Conservation (phyloP, 2,888 invertebrate species). For the Rhingia campestris region DNA sequence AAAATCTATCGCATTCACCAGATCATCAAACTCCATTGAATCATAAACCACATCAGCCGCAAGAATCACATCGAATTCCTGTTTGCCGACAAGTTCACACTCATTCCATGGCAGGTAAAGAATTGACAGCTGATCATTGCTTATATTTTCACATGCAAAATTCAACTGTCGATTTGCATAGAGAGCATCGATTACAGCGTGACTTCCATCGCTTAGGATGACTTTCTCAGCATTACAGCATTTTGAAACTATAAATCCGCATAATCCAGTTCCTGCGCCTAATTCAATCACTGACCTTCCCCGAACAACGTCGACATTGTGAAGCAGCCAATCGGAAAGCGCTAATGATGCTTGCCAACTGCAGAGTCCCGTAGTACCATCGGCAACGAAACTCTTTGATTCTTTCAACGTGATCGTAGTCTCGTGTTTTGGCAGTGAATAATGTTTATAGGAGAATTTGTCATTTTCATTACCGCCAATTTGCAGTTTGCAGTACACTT, state of each 20-base stretch:
- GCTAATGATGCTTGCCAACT: slow-evolving; percentile 91
- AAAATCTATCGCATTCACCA: slow-evolving; percentile 83
- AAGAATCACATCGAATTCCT: slow-evolving; percentile 83
- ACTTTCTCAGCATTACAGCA: slow-evolving; percentile 85
- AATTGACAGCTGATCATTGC: slow-evolving; percentile 50
- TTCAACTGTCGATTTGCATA: slow-evolving; percentile 87
- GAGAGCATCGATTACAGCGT: slow-evolving; percentile 86
- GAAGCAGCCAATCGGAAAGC: slow-evolving; percentile 88
- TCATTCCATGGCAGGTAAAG: slow-evolving; percentile 83
- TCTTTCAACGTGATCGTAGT: slow-evolving; percentile 86
- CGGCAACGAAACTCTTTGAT: slow-evolving; percentile 88
- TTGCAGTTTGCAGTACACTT: slow-evolving; percentile 84
- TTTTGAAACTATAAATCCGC: slow-evolving; percentile 86
- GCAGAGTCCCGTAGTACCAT: slow-evolving; percentile 91
- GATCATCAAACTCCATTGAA: slow-evolving; percentile 83
- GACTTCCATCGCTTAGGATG: slow-evolving; percentile 88
- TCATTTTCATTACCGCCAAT: slow-evolving; percentile 79
- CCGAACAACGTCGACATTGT: slow-evolving; percentile 84
- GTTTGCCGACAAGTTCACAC: slow-evolving; percentile 77
- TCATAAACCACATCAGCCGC: slow-evolving; percentile 87
- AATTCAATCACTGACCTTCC: slow-evolving; percentile 87
- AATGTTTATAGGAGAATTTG: slow-evolving; percentile 86
- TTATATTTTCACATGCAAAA: slow-evolving; percentile 77
- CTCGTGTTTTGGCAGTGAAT: slow-evolving; percentile 80
- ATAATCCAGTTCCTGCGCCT: slow-evolving; percentile 90